Evolutionary conservation across 1,140 invertebrate species (phyloP).

Genomic region (Drosophila pandora): DNA sequence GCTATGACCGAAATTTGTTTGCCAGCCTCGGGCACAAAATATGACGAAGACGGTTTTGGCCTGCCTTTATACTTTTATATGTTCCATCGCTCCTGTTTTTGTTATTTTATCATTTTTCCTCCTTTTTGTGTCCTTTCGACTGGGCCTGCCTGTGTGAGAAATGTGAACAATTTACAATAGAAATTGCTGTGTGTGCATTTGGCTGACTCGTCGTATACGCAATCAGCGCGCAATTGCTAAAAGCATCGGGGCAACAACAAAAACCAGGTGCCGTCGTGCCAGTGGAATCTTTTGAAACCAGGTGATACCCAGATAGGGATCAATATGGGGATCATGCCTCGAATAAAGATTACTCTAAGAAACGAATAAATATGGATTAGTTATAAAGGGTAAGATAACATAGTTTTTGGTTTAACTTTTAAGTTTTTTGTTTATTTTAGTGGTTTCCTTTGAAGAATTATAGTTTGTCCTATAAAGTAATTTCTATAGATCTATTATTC

Average conservation of each 20-base stretch:
- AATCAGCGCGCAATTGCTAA: constrained; percentile 76
- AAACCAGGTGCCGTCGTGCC: constrained; percentile 11
- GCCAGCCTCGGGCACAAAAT: constrained; percentile 63
- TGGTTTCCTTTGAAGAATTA: too few species aligned
- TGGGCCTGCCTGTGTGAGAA: constrained; percentile 54
- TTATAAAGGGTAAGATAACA: too few species aligned
- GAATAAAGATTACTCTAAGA: constrained; percentile 6
- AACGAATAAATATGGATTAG: background rate
- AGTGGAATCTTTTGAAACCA: constrained; percentile 40
- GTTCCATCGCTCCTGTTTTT: constrained; percentile 25
- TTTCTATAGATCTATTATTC: background rate
- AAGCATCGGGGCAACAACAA: constrained; percentile 57
- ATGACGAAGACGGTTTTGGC: constrained; percentile 52
- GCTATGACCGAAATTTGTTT: constrained; percentile 70
- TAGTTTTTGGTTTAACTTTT: too few species aligned
- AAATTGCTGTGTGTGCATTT: constrained; percentile 79
- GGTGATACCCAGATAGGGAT: constrained; percentile 44
- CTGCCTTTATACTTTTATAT: constrained; percentile 43
- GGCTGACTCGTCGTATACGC: constrained; percentile 77
- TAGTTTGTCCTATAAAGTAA: background rate
- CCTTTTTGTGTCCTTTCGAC: constrained; percentile 14
- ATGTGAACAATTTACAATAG: constrained; percentile 80
- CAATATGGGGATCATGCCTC: constrained; percentile 6
- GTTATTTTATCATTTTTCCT: constrained; percentile 5
- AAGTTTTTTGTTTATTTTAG: too few species aligned